Evolutionary conservation across 1,140 invertebrate genomes (phyloP).

Genomic region (Dolichoris vasculosae): DNA sequence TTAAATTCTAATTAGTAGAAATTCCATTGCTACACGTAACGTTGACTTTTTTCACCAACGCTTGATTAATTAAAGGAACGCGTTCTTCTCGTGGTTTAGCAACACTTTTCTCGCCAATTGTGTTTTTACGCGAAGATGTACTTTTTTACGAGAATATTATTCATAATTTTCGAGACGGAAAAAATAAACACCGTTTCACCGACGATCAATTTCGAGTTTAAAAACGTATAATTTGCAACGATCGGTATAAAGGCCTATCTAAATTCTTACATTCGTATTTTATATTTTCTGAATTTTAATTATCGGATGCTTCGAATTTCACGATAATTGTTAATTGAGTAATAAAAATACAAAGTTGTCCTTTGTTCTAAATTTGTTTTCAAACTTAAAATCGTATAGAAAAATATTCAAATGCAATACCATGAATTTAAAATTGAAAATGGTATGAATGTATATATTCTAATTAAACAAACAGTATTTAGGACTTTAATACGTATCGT

Average conservation of each 20-base stretch:
- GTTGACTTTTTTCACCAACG: background rate
- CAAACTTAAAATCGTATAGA: background rate
- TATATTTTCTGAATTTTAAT: background rate
- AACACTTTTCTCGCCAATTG: background rate
- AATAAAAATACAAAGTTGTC: background rate
- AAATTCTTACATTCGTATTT: background rate
- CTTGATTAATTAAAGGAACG: background rate
- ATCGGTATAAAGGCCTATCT: background rate
- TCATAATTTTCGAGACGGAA: too few species aligned
- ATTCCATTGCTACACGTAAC: background rate
- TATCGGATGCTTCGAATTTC: background rate
- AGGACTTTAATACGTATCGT: too few species aligned
- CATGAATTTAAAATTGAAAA: background rate
- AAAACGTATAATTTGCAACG: background rate
- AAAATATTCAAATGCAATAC: background rate
- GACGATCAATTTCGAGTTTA: too few species aligned
- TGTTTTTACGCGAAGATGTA: background rate
- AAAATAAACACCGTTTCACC: too few species aligned
- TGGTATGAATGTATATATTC: too few species aligned
- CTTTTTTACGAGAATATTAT: background rate
- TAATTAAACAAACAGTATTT: too few species aligned
- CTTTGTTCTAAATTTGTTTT: background rate
- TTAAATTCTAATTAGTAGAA: background rate
- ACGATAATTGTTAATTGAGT: background rate
- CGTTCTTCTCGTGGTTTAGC: background rate